Base-by-base conservation (phyloP, 2,113 vertebrate species). In the Colossoma macropomum region DNA sequence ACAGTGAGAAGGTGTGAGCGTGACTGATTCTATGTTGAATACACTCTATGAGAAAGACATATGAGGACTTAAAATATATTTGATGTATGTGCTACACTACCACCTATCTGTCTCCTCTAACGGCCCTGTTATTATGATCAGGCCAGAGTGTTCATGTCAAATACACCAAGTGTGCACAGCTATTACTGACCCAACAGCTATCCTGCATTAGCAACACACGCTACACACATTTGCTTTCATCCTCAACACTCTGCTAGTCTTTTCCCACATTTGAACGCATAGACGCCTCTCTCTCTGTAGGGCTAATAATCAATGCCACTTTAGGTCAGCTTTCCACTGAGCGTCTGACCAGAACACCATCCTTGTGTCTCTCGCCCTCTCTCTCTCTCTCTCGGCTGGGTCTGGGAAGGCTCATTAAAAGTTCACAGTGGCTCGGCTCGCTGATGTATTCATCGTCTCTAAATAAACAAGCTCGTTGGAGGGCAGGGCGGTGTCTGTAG, bases 361-460 rank as follows among this genome's bases (percentile, higher is more conserved):
- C 54, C 83, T 6, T 16, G 5, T 65, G 16, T 72, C 66, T 59
- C 68, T 71, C 79, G 81, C 79, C 73, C 66, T 27, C 77, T 28
- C 59, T 82, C 52, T 66, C 76, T 75, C 86, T 86, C 81, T 74
- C 80, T 83, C 77, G 80, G 59, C 19, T 56, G 66, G 59, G 74
- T 84, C 62, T 68, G 75, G 60, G 32, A 81, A 84, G 82, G 78
- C 86, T 84, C 69, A 80, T 87, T 87, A 84, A 84, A 87, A 87
- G 86, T 87, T 87, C 86, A 87, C 79, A 72, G 84, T 27, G 68
- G 30, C 79, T 84, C 80, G 52, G 68, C 38, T 68, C 63, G 62
- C 75, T 75, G 68, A 69, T 69, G 78, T 77, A 84, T 86, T 84
- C 77, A 81, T 81, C 59, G 71, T 76, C 77, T 74, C 59, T 81